A percentile compares a stretch with the other conserved stretches of the same genome.
phyloP scores from a whole-genome alignment of 2,113 vertebrate genomes.

The Aramus guarauna region DNA sequence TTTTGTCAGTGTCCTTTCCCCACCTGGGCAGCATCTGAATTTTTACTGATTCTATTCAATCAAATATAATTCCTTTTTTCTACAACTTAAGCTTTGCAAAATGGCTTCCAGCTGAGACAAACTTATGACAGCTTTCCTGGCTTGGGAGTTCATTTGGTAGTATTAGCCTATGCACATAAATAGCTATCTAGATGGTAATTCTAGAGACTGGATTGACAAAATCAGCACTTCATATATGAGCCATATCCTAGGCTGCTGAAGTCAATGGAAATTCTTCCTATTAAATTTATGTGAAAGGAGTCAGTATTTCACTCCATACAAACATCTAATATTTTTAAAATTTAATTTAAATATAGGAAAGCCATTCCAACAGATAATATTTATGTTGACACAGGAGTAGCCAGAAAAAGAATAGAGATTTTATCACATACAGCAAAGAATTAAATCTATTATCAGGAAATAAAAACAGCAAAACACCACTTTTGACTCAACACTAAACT shows the following conservation, averaged over 20 bases:
- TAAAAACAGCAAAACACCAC: background rate
- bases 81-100: background rate
- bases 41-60: background rate
- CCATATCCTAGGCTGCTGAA: background rate
- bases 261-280: background rate
- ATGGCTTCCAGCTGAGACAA: background rate
- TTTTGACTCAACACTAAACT: background rate
- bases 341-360: background rate
- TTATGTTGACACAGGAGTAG: background rate
- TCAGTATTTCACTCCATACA: background rate
- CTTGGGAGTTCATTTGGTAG: background rate
- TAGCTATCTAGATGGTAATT: background rate
- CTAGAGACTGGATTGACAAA: background rate
- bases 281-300: background rate
- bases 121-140: accelerated
- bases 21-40: background rate
- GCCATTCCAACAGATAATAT: background rate
- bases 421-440: background rate
- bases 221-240: background rate
- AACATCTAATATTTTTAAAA: background rate
- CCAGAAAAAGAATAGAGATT: background rate
- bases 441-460: background rate
- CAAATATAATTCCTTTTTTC: background rate
- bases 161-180: background rate
- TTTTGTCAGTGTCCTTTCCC: background rate